A percentile compares a stretch with the other conserved stretches of the same genome.
phyloP scores from a whole-genome alignment of 35 echinoderm and acorn worm species.

The Patiria miniata region DNA sequence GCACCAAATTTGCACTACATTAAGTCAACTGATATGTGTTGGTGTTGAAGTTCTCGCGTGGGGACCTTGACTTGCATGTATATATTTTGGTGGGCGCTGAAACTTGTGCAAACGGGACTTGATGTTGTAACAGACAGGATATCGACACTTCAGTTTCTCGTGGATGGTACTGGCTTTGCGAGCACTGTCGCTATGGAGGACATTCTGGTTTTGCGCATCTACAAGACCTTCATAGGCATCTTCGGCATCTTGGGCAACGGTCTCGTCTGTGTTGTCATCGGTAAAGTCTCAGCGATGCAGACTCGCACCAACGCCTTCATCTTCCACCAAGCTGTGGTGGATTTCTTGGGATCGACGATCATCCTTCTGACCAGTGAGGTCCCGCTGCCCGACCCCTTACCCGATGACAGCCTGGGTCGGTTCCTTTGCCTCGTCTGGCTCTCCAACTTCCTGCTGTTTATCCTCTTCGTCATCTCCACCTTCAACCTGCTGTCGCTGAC shows the following conservation, averaged over 20 bases:
- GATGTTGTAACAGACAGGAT: no score
- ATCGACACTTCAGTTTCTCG: no score
- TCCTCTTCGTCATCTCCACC: slow-evolving; percentile 33
- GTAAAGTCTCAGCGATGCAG: not conserved
- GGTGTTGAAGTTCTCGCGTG: no score
- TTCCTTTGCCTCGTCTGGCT: slow-evolving; percentile 50
- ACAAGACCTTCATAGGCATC: slow-evolving; percentile 18
- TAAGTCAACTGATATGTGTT: no score
- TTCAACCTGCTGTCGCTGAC: slow-evolving; percentile 51
- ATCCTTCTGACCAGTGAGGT: not conserved
- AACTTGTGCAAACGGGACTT: no score
- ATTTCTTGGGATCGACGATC: not conserved
- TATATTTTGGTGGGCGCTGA: no score
- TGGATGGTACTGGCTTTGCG: no score
- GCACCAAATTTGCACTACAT: no score
- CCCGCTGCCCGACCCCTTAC: not conserved
- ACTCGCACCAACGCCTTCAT: slow-evolving; percentile 25
- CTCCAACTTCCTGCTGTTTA: slow-evolving; percentile 39
- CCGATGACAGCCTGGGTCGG: not conserved
- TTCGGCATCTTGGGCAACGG: slow-evolving; percentile 26
- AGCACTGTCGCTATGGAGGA: not conserved
- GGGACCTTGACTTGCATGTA: no score
- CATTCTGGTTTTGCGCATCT: not conserved
- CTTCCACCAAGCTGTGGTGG: slow-evolving; percentile 18
- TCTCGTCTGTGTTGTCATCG: slow-evolving; percentile 13